phyloP scores from a whole-genome alignment of 2,113 vertebrate species.

The Climacteris rufus region DNA sequence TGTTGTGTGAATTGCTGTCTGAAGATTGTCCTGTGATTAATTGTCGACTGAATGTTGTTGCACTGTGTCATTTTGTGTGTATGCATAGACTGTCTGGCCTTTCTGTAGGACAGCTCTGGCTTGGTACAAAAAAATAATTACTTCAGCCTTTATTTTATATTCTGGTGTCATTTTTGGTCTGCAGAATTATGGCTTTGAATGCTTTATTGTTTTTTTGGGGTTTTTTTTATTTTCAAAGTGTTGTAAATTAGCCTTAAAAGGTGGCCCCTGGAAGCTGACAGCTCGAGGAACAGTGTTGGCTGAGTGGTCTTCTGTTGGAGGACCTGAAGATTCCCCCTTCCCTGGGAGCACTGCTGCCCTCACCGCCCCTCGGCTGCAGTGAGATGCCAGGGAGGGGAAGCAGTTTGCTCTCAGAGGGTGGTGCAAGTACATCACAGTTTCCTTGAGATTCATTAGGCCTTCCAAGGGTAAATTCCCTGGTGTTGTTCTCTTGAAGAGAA shows the following conservation, averaged over 20 bases:
- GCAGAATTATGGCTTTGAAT: not conserved
- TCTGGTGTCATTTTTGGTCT: not conserved
- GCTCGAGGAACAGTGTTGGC: not conserved
- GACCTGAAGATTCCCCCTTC: not conserved
- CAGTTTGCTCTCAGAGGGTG: not conserved
- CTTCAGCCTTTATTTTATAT: not conserved
- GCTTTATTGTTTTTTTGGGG: too few relatives aligned
- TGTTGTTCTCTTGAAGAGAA: not conserved
- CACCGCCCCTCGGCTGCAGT: fast-evolving
- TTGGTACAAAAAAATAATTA: not conserved
- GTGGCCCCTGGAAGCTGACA: not conserved
- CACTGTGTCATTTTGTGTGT: not conserved
- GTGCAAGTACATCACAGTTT: not conserved
- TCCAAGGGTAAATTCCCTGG: not conserved
- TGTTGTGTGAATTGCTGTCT: not conserved
- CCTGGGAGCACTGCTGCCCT: not conserved
- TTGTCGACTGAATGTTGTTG: not conserved
- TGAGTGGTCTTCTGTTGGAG: not conserved
- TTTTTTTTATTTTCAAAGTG: not conserved
- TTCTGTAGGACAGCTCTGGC: not conserved
- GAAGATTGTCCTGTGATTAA: not conserved
- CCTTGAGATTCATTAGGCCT: not conserved
- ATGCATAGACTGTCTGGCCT: not conserved
- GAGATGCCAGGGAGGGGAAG: not conserved
- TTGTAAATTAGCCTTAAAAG: not conserved